Conservation (phyloP, 1,140 invertebrate genomes). For the Drosophila simulans region DNA sequence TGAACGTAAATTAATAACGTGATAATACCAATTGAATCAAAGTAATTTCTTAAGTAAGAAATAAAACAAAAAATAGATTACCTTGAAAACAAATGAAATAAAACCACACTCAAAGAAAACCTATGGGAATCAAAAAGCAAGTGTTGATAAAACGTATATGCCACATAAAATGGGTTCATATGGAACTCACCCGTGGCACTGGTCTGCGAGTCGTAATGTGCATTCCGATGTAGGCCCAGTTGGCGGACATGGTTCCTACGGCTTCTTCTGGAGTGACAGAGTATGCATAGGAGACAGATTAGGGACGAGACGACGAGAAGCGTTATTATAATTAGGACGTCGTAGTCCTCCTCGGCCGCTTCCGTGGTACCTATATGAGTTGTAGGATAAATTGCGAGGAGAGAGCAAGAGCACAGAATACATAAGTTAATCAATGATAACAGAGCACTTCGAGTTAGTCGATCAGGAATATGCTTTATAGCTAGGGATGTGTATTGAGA, state of each 20-base stretch:
- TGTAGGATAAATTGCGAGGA: conserved; percentile 3
- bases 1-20: too few relatives aligned
- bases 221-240: conserved; percentile 83
- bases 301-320: conserved; percentile 85
- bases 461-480: conserved; percentile 8
- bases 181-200: conserved; percentile 78
- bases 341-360: conserved; percentile 85
- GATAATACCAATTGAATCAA: too few relatives aligned
- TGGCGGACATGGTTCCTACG: conserved; percentile 82
- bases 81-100: conserved; percentile 41
- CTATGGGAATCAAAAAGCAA: conserved; percentile 26
- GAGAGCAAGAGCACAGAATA: conserved; percentile 36
- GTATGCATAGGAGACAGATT: conserved; percentile 85
- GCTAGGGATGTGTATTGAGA: conserved; percentile 28
- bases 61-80: conserved; percentile 21
- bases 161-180: not conserved
- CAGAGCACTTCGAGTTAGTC: not conserved
- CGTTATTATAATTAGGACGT: conserved; percentile 85
- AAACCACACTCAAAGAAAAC: conserved; percentile 66
- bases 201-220: conserved; percentile 84
- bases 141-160: not conserved
- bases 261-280: conserved; percentile 85
- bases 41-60: too few relatives aligned
- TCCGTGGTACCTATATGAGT: conserved; percentile 84
- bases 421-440: conserved; percentile 12